phyloP scores from a whole-genome alignment of 1,140 invertebrate genomes.

The Magallana angulata region DNA sequence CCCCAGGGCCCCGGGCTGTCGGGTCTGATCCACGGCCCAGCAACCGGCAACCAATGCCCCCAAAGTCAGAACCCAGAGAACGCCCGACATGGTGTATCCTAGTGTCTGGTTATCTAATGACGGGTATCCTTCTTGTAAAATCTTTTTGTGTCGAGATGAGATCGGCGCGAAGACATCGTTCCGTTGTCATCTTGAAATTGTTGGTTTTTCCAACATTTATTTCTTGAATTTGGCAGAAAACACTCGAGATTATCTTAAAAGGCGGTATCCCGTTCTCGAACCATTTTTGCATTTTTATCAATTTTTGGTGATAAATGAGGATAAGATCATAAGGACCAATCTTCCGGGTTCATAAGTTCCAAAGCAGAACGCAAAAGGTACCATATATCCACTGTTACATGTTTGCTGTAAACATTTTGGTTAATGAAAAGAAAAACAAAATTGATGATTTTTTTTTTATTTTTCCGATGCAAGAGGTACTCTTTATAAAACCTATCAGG shows the following conservation, averaged over 20 bases:
- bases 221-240: not conserved
- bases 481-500: no score
- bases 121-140: conserved; percentile 13
- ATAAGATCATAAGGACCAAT: no score
- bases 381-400: no score
- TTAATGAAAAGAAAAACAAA: no score
- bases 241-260: not conserved
- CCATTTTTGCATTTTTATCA: no score
- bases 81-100: not conserved
- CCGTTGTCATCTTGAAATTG: conserved; percentile 11
- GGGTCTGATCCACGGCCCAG: conserved; percentile 56
- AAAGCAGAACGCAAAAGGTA: no score
- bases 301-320: no score
- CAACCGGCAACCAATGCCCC: not conserved
- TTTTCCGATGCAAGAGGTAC: no score
- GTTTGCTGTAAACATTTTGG: no score
- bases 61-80: not conserved
- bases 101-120: not conserved
- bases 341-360: no score
- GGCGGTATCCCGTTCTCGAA: not conserved
- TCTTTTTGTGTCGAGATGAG: not conserved
- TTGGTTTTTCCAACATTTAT: not conserved
- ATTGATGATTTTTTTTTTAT: no score
- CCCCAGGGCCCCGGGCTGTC: conserved; percentile 54
- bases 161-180: not conserved